Evolutionary conservation across 2,797 vertebrate genomes (phyloP), one percentile per base, ranked within the genome.

Genomic region (Carapus acus): DNA sequence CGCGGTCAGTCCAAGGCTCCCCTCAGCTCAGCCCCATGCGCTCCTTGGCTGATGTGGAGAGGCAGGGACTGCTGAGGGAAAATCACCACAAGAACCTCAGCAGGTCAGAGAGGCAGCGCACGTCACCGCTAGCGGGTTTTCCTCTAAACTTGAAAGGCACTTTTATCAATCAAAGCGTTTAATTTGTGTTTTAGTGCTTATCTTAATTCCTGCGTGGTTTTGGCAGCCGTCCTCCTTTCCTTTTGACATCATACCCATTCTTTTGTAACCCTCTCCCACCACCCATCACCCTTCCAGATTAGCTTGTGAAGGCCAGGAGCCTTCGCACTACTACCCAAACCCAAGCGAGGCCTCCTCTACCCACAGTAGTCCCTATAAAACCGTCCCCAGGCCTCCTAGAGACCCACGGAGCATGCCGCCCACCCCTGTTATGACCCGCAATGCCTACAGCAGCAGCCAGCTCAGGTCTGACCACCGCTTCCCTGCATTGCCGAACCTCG

Each of bases 381-480:
- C 89, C 1, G 82, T 90, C 63, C 91, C 94, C 55, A 87, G 93
- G 69, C 87, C 89, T 53, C 86, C 87, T 1, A 86, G 77, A 6
- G 92, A 92, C 0, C 90, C 91, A 1, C 88, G 89, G 55, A 94
- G 94, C 87, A 90, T 94, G 88, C 91, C 92, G 15, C 91, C 90
- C 17, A 94, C 93, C 1, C 94, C 93, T 0, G 88, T 93, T 58
- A 90, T 98, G 67, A 94, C 93, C 38, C 92, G 94, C 54, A 97
- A 94, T 0, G 93, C 94, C 76, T 94, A 94, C 88, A 96, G 96
- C 83, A 98, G 92, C 90, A 94, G 87, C 85, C 93, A 96, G 78
- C 82, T 96, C 67, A 91, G 92, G 96, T 98, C 85, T 91, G 83
- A 67, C 31, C 38, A 33, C 52, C 22, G 45, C 37, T 69, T 23